Evolutionary conservation across 1,140 invertebrate genomes (phyloP).

Genomic region (Mizuhopecten yessoensis): DNA sequence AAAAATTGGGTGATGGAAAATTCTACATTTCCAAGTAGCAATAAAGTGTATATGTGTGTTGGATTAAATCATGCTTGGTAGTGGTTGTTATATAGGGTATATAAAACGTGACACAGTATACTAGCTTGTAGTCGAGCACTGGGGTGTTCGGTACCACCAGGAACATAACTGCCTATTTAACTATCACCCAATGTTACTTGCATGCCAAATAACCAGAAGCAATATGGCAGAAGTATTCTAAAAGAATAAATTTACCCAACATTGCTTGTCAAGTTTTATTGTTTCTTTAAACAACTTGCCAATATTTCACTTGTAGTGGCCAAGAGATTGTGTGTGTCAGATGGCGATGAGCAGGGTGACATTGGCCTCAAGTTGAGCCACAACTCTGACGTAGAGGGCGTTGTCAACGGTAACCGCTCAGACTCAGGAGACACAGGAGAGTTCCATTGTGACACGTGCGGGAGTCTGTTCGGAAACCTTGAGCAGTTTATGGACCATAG

Average conservation of each 20-base stretch:
- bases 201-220: constrained; percentile 32
- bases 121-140: background rate
- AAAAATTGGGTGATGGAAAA: background rate
- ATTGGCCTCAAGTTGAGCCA: constrained; percentile 15
- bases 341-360: background rate
- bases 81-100: background rate
- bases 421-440: constrained; percentile 31
- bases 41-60: background rate
- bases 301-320: background rate
- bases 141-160: background rate
- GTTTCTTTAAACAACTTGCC: background rate
- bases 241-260: background rate
- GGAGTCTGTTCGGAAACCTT: constrained; percentile 69
- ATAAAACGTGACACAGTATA: background rate
- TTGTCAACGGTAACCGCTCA: constrained; percentile 24
- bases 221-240: background rate
- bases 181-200: constrained; percentile 13
- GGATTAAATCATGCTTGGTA: background rate
- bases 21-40: background rate
- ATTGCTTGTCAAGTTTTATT: background rate
- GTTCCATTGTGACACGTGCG: constrained; percentile 74
- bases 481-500: constrained; percentile 79
- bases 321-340: background rate
- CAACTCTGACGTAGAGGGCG: constrained; percentile 41
- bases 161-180: background rate